These are phyloP conservation scores for Menidia menidia DNA, from an alignment of 2,797 vertebrate genomes.

Conservation along the genomic window DNA sequence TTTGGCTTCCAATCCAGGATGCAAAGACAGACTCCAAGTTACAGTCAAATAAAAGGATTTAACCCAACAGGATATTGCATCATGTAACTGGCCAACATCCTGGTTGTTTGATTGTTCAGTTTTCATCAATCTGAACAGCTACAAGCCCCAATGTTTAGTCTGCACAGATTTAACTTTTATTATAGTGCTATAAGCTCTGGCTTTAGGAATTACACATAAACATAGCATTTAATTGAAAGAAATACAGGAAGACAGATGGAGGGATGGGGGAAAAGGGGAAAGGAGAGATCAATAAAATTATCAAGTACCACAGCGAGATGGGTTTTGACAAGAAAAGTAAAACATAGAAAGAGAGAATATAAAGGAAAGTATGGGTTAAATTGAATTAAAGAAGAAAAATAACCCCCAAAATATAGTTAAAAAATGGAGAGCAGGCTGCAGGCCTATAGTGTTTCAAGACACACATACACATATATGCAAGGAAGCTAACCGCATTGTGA, in stretches of 20 bases:
- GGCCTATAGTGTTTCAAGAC: conserved; percentile 48
- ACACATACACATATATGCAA: conserved; percentile 14
- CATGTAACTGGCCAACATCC: conserved; percentile 60
- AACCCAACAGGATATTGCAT: conserved; percentile 71
- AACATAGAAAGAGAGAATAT: neutral
- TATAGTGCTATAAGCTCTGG: conserved; percentile 32
- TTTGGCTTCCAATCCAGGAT: conserved; percentile 38
- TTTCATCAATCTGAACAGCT: conserved; percentile 15
- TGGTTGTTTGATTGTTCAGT: conserved; percentile 61
- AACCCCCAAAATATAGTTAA: neutral
- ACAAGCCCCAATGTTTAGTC: conserved; percentile 59
- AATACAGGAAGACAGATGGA: conserved; percentile 15
- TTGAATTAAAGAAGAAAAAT: neutral
- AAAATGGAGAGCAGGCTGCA: conserved; percentile 18
- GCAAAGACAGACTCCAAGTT: conserved; percentile 29
- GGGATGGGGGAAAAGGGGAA: neutral
- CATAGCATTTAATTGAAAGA: conserved; percentile 43
- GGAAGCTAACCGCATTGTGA: conserved; percentile 35
- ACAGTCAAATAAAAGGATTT: conserved; percentile 59
- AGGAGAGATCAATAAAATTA: conserved; percentile 29
- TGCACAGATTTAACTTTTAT: conserved; percentile 45
- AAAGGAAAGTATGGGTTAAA: conserved; percentile 9
- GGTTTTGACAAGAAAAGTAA: neutral
- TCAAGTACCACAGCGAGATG: neutral
- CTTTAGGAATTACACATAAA: conserved; percentile 45